phyloP scores from a whole-genome alignment of 2,113 vertebrate species.

The Aphyosemion australe region DNA sequence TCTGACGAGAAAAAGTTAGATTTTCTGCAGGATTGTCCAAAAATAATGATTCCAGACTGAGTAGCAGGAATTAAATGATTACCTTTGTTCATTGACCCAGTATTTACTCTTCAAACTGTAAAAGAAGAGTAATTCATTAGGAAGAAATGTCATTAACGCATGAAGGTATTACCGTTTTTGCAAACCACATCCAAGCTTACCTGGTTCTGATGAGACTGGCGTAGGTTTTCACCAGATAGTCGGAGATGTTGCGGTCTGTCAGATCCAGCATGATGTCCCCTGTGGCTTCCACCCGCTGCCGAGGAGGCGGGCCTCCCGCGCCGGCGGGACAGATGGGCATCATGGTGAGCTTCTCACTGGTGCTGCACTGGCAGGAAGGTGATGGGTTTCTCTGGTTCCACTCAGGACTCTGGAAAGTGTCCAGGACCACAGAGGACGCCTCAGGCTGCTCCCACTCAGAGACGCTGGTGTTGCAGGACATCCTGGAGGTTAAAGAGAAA shows the following conservation, averaged over 20 bases:
- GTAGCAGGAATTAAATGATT: conserved; percentile 29
- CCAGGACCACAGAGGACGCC: conserved; percentile 76
- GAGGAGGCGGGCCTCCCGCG: conserved; percentile 89
- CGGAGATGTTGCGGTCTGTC: conserved; percentile 89
- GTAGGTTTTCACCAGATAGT: conserved; percentile 96
- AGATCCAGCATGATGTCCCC: conserved; percentile 90
- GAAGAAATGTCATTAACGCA: no score
- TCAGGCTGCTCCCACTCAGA: conserved; percentile 83
- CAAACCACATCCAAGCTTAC: conserved; percentile 69
- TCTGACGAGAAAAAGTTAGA: conserved; percentile 67
- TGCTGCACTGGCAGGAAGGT: conserved; percentile 91
- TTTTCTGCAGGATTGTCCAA: not conserved
- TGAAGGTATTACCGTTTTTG: not conserved
- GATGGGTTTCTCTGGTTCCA: conserved; percentile 88
- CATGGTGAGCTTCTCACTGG: conserved; percentile 87
- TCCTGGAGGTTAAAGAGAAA: conserved; percentile 42
- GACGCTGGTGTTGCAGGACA: conserved; percentile 79
- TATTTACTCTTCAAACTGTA: conserved; percentile 97
- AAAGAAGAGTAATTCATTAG: conserved; percentile 35
- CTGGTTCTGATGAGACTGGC: conserved; percentile 89
- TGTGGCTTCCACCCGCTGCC: conserved; percentile 82
- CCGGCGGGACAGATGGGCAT: conserved; percentile 90
- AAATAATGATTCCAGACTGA: not conserved
- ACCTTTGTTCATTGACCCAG: conserved; percentile 99
- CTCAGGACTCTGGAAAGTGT: conserved; percentile 80